Percentiles rank a stretch among this genome's conserved stretches.
Conservation (phyloP, 2,113 vertebrate genomes). For the Irena cyanogastra region DNA sequence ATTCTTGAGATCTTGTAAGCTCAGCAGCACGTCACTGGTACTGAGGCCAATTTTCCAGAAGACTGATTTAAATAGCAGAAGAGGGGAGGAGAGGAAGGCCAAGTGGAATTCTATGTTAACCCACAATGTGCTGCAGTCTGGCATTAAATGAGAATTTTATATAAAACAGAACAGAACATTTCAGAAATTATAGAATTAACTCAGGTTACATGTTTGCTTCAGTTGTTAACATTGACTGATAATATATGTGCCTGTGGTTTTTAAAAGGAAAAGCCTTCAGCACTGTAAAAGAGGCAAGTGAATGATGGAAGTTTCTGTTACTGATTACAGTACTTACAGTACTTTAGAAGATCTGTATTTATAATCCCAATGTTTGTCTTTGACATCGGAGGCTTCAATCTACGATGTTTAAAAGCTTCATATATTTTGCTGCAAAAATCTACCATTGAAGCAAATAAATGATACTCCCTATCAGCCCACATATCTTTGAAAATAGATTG, state of each 20-base stretch:
- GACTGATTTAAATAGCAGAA: conserved; percentile 76
- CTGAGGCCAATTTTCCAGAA: conserved; percentile 71
- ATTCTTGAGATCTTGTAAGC: conserved; percentile 72
- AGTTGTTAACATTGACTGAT: not conserved
- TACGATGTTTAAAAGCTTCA: conserved; percentile 9
- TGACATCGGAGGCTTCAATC: not conserved
- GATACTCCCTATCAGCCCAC: not conserved
- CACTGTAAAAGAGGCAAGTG: not conserved
- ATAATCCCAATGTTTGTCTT: not conserved
- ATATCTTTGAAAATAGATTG: conserved; percentile 35
- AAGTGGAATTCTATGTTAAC: conserved; percentile 62
- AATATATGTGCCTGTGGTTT: not conserved
- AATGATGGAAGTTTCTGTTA: not conserved
- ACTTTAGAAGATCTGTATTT: not conserved
- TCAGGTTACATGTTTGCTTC: not conserved
- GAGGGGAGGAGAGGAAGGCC: not conserved
- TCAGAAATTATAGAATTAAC: not conserved
- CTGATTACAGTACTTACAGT: conserved; percentile 26
- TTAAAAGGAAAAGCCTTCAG: conserved; percentile 28
- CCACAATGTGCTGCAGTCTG: conserved; percentile 11
- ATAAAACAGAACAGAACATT: no score
- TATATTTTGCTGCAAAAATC: conserved; percentile 12
- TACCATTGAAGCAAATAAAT: conserved; percentile 16
- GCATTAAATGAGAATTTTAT: not conserved
- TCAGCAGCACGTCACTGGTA: conserved; percentile 64